phyloP scores from a whole-genome alignment of 2,113 vertebrate species.

The Capreolus pygargus region DNA sequence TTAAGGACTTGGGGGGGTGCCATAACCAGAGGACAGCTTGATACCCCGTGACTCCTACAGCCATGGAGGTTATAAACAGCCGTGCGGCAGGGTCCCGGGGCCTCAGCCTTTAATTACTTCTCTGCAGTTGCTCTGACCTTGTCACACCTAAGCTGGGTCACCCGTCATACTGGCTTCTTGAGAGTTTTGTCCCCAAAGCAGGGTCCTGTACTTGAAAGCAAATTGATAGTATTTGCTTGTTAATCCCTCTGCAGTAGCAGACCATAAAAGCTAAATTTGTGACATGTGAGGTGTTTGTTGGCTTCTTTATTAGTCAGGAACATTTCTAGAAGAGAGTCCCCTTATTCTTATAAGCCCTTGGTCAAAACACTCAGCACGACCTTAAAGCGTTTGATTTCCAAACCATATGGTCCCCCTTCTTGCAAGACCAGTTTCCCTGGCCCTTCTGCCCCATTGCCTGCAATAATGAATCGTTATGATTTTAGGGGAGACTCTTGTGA shows the following conservation, averaged over 20 bases:
- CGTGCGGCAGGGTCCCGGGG: not conserved
- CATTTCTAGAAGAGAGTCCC: not conserved
- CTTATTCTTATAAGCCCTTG: not conserved
- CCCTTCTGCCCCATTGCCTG: not conserved
- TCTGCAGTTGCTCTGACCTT: not conserved
- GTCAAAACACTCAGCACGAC: not conserved
- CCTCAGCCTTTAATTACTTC: not conserved
- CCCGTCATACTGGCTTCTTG: not conserved
- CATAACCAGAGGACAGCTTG: not conserved
- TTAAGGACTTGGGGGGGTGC: not conserved
- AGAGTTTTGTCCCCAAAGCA: conserved; percentile 34
- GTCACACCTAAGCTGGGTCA: not conserved
- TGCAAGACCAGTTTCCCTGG: not conserved
- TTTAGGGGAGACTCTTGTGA: not conserved
- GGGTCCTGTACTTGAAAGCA: conserved; percentile 29
- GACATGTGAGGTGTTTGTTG: not conserved
- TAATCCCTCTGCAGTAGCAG: conserved; percentile 6
- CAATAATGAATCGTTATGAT: not conserved
- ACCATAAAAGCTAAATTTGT: conserved; percentile 35
- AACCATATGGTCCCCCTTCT: not conserved
- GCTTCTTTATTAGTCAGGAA: not conserved
- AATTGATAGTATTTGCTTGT: conserved; percentile 21
- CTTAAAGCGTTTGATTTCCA: not conserved
- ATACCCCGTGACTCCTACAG: conserved; percentile 1
- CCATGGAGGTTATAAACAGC: not conserved